Conservation (phyloP, 2,888 invertebrate species). For the Anthophora plumipes region DNA sequence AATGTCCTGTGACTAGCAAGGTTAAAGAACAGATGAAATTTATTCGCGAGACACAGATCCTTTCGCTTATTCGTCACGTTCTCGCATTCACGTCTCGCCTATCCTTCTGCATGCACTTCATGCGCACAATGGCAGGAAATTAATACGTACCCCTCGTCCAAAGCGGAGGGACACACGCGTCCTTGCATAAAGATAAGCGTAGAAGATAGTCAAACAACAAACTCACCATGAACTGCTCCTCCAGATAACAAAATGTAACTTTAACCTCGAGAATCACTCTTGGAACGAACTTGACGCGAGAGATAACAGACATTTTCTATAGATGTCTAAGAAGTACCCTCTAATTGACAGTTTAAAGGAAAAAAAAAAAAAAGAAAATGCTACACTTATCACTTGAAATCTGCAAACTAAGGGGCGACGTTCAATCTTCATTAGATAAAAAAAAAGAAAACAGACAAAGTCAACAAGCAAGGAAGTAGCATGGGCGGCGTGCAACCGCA, state of each 20-base stretch:
- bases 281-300: too few species aligned
- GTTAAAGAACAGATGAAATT: background rate
- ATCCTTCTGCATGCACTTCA: slow-evolving; percentile 30
- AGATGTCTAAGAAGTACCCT: background rate
- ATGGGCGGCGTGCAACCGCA: background rate
- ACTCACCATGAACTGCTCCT: background rate
- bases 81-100: slow-evolving; percentile 47
- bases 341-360: too few species aligned
- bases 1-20: too few species aligned
- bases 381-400: too few species aligned
- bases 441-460: background rate
- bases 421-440: slow-evolving; percentile 5
- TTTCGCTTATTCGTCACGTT: slow-evolving; percentile 37
- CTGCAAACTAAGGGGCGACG: too few species aligned
- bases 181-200: slow-evolving; percentile 43
- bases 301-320: background rate
- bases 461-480: slow-evolving; percentile 7
- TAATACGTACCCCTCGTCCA: slow-evolving; percentile 41
- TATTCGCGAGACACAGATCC: slow-evolving; percentile 1
- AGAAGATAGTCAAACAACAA: slow-evolving; percentile 23
- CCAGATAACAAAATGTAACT: background rate
- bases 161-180: slow-evolving; percentile 21
- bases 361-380: background rate
- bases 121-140: slow-evolving; percentile 58
- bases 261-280: too few species aligned